Base-by-base conservation (phyloP, 2,888 invertebrate species). In the Amphipyra tragopoginis region DNA sequence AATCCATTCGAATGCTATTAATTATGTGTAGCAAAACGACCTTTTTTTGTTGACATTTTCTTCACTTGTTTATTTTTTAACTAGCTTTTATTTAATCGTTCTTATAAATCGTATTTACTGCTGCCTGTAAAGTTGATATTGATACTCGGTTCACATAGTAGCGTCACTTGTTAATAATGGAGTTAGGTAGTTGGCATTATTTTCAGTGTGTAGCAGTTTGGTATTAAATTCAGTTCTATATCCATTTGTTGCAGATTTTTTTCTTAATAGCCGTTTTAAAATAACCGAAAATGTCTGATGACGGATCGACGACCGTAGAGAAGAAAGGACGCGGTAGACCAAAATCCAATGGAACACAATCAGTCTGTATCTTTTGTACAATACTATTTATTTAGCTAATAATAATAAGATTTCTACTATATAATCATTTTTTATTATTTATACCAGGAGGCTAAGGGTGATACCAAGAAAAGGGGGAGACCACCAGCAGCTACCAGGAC, bases 261-360 rank as follows among this genome's bases (percentile, higher is more conserved):
- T 75, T 77, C 70, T 67, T 7, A 29, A 21, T 82, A 84, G 81
- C 72, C 80, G 72, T 75, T 76, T 72, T 77, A 50, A 50, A 60
- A 79, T 83, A 82, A 56, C 77, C 68, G 73, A 84, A 85, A 85
- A 95, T 95, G 95, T 95, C 95, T 88, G 95, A 95, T 89, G 95
- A 95, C 84, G 95, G 95, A 61, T 91, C 94, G 79, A 92, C 94
- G 73, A 89, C 86, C 64, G 95, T 95, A 57, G 95, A 95, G 88
- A 95, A 95, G 90, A 95, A 95, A 83, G 95, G 95, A 69, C 91
- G 95, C 75, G 95, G 95, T 66, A 92, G 94, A 86, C 92, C 95
- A 36, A 95, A 95, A 87, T 69, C 95, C 13, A 95, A 95, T 89
- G 95, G 95, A 82, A 95, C 95, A 82, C 93, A 90, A 86, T 80